phyloP scores from a whole-genome alignment of 2,113 vertebrate genomes.

The Rhinichthys klamathensis region DNA sequence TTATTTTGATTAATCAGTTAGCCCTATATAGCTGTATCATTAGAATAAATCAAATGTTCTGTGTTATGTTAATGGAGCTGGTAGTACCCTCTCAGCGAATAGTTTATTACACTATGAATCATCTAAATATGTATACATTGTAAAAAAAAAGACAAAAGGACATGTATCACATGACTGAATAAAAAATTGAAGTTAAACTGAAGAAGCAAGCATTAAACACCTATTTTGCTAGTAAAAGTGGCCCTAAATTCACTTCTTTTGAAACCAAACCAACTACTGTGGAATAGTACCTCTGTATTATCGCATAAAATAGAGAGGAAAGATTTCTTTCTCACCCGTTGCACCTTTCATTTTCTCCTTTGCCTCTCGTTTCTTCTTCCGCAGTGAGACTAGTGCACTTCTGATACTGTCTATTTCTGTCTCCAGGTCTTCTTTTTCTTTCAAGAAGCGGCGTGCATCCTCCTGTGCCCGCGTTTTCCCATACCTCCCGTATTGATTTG shows the following conservation, averaged over 20 bases:
- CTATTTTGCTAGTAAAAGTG: neutral
- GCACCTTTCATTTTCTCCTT: slow-evolving; percentile 84
- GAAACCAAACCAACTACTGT: neutral
- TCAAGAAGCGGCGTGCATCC: slow-evolving; percentile 87
- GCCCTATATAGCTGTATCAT: too few species aligned
- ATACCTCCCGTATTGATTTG: slow-evolving; percentile 90
- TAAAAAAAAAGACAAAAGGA: neutral
- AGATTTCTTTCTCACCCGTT: slow-evolving; percentile 74
- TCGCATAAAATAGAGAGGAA: neutral
- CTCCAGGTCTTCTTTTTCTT: slow-evolving; percentile 92
- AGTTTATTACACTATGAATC: neutral
- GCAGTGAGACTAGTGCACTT: slow-evolving; percentile 78
- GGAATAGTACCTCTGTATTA: neutral
- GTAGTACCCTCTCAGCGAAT: neutral
- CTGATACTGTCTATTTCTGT: slow-evolving; percentile 84
- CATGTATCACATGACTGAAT: neutral
- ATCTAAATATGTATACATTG: neutral
- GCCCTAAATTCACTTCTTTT: neutral
- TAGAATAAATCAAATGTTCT: neutral
- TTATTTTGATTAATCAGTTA: too few species aligned
- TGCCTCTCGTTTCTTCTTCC: slow-evolving; percentile 87
- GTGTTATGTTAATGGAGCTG: neutral
- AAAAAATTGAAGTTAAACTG: neutral
- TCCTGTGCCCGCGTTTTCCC: slow-evolving; percentile 96
- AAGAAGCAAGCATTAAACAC: neutral